These are phyloP conservation scores for Oreochromis niloticus DNA, from an alignment of 2,113 vertebrate genomes.

Conservation along the genomic window DNA sequence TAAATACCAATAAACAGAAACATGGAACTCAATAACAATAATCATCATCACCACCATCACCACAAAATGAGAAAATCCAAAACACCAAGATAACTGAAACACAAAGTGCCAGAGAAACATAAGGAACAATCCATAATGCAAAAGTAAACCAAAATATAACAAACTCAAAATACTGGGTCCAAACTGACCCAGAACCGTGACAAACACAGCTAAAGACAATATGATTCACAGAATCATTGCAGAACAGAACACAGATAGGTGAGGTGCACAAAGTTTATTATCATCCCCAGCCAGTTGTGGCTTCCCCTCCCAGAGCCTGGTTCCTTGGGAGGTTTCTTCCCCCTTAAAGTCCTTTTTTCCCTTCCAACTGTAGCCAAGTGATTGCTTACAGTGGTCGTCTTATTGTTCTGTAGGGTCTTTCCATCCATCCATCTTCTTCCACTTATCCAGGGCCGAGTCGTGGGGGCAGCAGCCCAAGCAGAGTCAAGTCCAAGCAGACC, in stretches of 20 bases:
- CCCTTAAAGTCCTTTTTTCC: neutral
- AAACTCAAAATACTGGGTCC: too few relatives aligned
- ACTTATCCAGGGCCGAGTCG: rapidly evolving
- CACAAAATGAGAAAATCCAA: too few relatives aligned
- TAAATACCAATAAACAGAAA: too few relatives aligned
- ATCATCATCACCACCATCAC: too few relatives aligned
- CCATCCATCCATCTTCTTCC: neutral
- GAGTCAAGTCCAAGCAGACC: neutral
- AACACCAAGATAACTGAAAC: too few relatives aligned
- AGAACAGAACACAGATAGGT: neutral
- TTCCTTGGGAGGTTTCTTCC: neutral
- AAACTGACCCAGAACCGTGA: too few relatives aligned
- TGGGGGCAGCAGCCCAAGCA: neutral
- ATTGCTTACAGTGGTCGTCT: neutral
- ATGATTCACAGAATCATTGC: neutral
- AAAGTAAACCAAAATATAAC: too few relatives aligned
- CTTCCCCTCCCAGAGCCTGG: neutral
- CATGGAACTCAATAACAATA: too few relatives aligned
- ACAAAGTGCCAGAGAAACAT: too few relatives aligned
- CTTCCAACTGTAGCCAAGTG: neutral
- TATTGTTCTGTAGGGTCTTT: neutral
- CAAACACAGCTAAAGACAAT: neutral
- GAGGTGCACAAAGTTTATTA: neutral
- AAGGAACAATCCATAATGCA: too few relatives aligned
- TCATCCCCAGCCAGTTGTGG: neutral